phyloP scores from a whole-genome alignment of 2,797 vertebrate genomes.

The Lophius americanus region DNA sequence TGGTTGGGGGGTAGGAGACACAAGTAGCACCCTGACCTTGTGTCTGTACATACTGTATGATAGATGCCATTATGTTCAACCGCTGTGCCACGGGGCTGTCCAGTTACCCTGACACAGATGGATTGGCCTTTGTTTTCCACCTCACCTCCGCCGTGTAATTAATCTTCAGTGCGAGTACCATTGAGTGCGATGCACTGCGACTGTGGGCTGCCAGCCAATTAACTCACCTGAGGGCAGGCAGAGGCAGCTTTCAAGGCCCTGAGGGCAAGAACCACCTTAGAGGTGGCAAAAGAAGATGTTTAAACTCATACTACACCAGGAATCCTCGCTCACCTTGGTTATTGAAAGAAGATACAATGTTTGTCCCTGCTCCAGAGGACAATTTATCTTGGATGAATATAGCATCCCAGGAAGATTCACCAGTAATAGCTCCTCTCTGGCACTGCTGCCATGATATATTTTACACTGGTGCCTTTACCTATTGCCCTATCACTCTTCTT shows the following conservation, averaged over 20 bases:
- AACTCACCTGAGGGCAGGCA: conserved; percentile 52
- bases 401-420: conserved; percentile 61
- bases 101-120: conserved; percentile 79
- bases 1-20: conserved; percentile 28
- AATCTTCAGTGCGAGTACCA: conserved; percentile 72
- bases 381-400: conserved; percentile 71
- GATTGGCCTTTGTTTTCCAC: conserved; percentile 80
- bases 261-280: conserved; percentile 57
- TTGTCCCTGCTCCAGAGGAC: conserved; percentile 61
- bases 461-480: conserved; percentile 45
- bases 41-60: conserved; percentile 77
- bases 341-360: conserved; percentile 66
- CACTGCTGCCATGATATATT: conserved; percentile 46
- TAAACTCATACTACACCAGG: conserved; percentile 66
- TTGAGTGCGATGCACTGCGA: conserved; percentile 37
- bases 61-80: conserved; percentile 74
- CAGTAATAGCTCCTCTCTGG: conserved; percentile 58
- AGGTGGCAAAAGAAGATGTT: conserved; percentile 75
- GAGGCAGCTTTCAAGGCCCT: conserved; percentile 56
- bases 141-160: conserved; percentile 77
- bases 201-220: conserved; percentile 55
- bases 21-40: conserved; percentile 77
- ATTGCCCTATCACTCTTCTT: conserved; percentile 48
- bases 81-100: conserved; percentile 70
- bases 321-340: conserved; percentile 63